A percentile compares a stretch with the other conserved stretches of the same genome.
These are phyloP conservation scores for Phrynosoma platyrhinos DNA, from an alignment of 2,113 vertebrate genomes.

Conservation along the genomic window DNA sequence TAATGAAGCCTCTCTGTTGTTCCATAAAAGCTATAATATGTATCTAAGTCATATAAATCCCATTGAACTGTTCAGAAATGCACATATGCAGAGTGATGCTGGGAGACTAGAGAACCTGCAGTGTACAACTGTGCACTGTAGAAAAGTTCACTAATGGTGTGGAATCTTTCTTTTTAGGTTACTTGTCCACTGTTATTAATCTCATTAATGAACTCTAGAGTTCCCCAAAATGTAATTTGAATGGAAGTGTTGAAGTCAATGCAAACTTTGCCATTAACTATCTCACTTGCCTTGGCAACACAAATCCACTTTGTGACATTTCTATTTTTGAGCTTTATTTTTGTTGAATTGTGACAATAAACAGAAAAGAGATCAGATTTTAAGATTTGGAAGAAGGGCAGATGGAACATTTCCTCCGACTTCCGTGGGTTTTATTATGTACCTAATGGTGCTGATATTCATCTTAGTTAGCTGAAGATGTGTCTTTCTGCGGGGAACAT, in stretches of 20 bases:
- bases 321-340: background rate
- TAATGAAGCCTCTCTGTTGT: too few species aligned
- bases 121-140: background rate
- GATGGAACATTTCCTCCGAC: conserved; percentile 16
- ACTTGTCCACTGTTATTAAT: background rate
- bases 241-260: background rate
- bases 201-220: background rate
- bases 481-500: conserved; percentile 16
- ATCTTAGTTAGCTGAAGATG: conserved; percentile 27
- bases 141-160: background rate
- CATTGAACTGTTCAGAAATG: background rate
- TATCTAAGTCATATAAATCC: background rate
- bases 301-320: background rate
- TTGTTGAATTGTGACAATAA: conserved; percentile 12
- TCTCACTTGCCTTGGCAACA: background rate
- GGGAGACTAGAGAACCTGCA: background rate
- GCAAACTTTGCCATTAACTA: background rate
- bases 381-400: background rate
- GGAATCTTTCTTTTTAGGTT: background rate
- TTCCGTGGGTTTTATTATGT: conserved; percentile 43
- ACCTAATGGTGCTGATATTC: conserved; percentile 22
- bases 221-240: background rate
- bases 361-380: background rate
- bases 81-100: background rate
- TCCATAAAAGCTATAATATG: too few species aligned